Evolutionary conservation across 2,888 invertebrate species (phyloP), one percentile per base, ranked within the genome.

Genomic region (Phortica magna): DNA sequence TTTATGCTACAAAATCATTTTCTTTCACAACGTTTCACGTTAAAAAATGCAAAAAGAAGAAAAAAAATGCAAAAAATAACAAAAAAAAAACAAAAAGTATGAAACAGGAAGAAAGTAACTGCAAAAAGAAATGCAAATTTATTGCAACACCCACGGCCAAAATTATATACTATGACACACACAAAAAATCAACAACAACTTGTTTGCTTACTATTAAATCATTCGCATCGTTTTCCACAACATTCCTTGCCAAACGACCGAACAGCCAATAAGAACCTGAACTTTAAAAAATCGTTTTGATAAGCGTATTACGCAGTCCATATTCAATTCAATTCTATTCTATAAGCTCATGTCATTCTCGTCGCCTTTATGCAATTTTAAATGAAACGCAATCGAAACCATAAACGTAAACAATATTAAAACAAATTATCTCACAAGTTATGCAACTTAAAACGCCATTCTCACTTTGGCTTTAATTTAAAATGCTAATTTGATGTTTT

Each of bases 1-100:
- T 89, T 89, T 90, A 89, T 90, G 90, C 90, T 89, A 89, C 89
- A 90, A 89, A 89, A 89, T 89, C 84, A 89, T 90, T 89, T 90
- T 89, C 90, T 88, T 90, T 85, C 85, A 87, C 83, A 80, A 82
- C 80, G 82, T 81, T 19, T 67, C 59, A 12, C 42, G 57, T 14
- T 88, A 84, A 64, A 83, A 87, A 88, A 81, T 14, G 87, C 83
- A 64, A 83, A 87, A 88, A 81, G 83, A 87, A 75, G 79, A 65
- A 75, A 55, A 74, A 68, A 61, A 12, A 57, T 73, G 41, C 73
- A 83, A 78, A 76, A 76, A 81, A 70, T 64, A 81, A 86, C 85
- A 88, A 82, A 82, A 88, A 73, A 79, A 71, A 75, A 61, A 74
- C 64, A 61, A 12, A 79, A 77, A 57, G 64, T 59, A n/a, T 64